Percentiles rank a stretch among this genome's conserved stretches.
phyloP scores from a whole-genome alignment of 35 echinoderm and acorn worm species.

The Ophiothrix spiculata region DNA sequence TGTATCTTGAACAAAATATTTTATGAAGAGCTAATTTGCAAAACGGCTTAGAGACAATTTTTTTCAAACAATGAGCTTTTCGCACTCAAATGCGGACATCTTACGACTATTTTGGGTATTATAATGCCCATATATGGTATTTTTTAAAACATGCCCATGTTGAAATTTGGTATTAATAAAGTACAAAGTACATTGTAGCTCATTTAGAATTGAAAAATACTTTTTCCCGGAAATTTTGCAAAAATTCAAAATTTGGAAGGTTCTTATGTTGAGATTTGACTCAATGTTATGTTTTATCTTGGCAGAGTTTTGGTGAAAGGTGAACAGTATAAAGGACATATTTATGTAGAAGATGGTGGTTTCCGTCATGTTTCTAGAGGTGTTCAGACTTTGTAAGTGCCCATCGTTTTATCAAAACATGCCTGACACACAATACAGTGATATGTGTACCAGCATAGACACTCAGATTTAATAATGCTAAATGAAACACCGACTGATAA shows the following conservation, averaged over 20 bases:
- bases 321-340: neutral
- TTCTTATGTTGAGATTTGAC: neutral
- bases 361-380: neutral
- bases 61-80: no score
- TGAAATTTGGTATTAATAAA: neutral
- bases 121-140: neutral
- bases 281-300: neutral
- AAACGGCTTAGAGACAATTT: no score
- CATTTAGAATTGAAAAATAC: no score
- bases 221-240: no score
- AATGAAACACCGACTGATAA: no score
- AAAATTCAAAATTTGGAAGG: no score
- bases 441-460: neutral
- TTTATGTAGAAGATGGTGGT: neutral
- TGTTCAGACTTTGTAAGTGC: neutral
- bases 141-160: neutral
- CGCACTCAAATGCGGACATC: no score
- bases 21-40: no score
- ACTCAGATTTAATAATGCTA: neutral
- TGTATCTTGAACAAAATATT: no score
- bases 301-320: neutral
- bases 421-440: neutral
- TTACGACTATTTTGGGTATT: no score
- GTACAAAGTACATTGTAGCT: neutral
- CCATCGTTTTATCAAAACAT: neutral